Conservation (phyloP, 1,140 invertebrate genomes). For the Pentalonia nigronervosa region DNA sequence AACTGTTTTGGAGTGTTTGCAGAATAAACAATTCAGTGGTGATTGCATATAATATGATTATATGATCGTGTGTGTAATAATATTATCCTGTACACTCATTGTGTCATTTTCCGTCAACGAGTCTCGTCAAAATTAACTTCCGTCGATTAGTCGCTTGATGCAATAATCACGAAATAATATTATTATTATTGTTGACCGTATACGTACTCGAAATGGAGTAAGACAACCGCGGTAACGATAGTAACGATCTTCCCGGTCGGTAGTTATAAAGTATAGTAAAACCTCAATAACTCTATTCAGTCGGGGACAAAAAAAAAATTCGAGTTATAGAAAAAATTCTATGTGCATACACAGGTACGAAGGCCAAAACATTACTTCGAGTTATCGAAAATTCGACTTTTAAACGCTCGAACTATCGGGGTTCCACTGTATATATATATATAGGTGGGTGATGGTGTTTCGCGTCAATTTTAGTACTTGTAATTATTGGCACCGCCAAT, state of each 20-base stretch:
- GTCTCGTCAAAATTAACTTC: not conserved
- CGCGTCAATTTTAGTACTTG: no score
- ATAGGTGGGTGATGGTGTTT: not conserved
- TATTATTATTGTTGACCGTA: not conserved
- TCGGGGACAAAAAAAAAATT: no score
- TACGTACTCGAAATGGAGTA: not conserved
- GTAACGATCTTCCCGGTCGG: not conserved
- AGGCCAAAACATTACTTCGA: no score
- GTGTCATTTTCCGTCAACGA: not conserved
- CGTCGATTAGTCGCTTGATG: not conserved
- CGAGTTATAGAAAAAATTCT: no score
- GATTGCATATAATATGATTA: not conserved
- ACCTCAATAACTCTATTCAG: no score
- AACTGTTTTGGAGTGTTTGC: not conserved
- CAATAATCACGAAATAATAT: not conserved
- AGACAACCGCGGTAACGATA: not conserved
- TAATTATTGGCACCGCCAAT: no score
- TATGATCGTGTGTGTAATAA: no score
- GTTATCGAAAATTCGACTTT: no score
- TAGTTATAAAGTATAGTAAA: not conserved
- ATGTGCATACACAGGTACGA: no score
- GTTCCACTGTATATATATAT: no score
- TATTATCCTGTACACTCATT: not conserved
- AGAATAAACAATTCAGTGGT: not conserved
- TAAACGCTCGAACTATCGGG: no score